Evolutionary conservation across 2,888 invertebrate genomes (phyloP), one percentile per base, ranked within the genome.

Genomic region (Ichneumon xanthorius): DNA sequence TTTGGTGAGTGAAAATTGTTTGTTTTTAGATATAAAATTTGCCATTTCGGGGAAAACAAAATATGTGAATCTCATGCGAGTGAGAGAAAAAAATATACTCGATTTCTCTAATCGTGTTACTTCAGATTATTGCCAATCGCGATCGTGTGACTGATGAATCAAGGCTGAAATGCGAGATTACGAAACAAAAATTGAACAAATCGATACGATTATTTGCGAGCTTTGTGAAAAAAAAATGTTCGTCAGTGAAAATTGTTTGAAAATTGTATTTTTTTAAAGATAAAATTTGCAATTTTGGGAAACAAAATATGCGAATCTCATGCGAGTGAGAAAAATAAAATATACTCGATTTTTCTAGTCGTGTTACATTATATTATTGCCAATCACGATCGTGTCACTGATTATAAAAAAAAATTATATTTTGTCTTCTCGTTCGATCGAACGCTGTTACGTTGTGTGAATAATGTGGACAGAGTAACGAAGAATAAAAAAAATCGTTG

Each of bases 141-240:
- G 50, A 50, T 61, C 22, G 61, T 71, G 55, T 11, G 22, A 55
- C 14, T 37, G 22, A 63, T 37, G 37, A 65, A 65, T 63, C 26
- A 48, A 61, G 50, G 14, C n/a, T 37, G 6, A 37, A 37, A 37
- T 37, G 6, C 5, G 3, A 7, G 37, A 37, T 37, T 37, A 6
- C 5, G 0, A 37, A 6, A 6, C 0, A 22, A 61, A 30, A 16
- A 61, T 2, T 53, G 9, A 30, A 61, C 7, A 61, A 30, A 61
- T 30, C 26, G 4, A 65, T 77, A 37, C 30, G n/a, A 77, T 77
- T 80, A 83, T 83, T 72, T 80, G 83, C 77, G 76, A 82, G 75
- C 14, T 79, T 72, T 50, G 53, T 63, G n/a, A 68, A 70, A 37
- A 37, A 4, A 80, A 76, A 37, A 75, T 65, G 80, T 70, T 71